Evolutionary conservation across 2,888 invertebrate species (phyloP).

Genomic region (Balanococcus diminutus): DNA sequence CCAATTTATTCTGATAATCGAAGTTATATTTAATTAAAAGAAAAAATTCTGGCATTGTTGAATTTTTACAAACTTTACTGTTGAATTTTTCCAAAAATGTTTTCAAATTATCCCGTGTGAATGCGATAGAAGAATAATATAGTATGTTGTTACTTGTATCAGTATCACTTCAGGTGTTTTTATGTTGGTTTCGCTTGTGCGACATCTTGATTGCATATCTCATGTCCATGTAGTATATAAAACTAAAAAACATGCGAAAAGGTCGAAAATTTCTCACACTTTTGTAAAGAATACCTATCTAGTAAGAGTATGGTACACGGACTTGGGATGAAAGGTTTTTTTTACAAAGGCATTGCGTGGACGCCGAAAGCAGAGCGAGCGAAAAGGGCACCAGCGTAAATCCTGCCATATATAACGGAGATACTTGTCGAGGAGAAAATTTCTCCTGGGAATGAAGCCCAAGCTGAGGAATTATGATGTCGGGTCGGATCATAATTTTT

Average conservation of each 20-base stretch:
- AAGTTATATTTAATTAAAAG: no score
- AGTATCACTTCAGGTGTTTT: not conserved
- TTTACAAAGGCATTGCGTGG: not conserved
- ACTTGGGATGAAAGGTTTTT: not conserved
- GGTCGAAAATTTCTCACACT: not conserved
- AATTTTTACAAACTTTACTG: no score
- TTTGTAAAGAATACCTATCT: not conserved
- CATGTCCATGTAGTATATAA: no score
- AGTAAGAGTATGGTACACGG: no score
- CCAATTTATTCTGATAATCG: no score
- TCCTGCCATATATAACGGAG: conserved; percentile 19
- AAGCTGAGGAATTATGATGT: conserved; percentile 23
- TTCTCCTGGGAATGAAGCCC: conserved; percentile 14
- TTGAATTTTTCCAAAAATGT: no score
- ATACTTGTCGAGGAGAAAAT: conserved; percentile 25
- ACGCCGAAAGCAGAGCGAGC: not conserved
- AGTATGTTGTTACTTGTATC: not conserved
- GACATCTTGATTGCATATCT: not conserved
- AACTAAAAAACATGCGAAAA: not conserved
- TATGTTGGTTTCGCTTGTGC: not conserved
- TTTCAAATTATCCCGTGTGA: no score
- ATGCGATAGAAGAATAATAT: not conserved
- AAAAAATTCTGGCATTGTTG: no score
- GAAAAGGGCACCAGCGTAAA: conserved; percentile 5
- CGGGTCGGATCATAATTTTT: conserved; percentile 22